A percentile compares a stretch with the other conserved stretches of the same genome.
phyloP scores from a whole-genome alignment of 2,797 vertebrate genomes.

The Acanthornis magna region DNA sequence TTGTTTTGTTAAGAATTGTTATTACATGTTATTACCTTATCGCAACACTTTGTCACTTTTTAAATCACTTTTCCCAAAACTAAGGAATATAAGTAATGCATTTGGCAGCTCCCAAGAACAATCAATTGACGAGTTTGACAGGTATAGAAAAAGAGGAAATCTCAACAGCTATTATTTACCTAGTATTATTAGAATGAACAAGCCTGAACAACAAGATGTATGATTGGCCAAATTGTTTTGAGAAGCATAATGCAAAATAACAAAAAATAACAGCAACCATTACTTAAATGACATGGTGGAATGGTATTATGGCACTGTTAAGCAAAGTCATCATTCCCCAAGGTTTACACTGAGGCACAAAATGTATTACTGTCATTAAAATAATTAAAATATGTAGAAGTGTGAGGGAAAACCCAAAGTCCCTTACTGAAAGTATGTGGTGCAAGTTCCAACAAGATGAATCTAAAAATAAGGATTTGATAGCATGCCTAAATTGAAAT shows the following conservation, averaged over 20 bases:
- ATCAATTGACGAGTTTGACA: background rate
- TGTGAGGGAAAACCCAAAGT: background rate
- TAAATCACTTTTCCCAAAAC: background rate
- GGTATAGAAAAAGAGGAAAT: background rate
- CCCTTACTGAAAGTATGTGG: background rate
- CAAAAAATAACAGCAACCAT: background rate
- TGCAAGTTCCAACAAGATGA: background rate
- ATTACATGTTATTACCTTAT: too few relatives aligned
- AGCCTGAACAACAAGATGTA: background rate
- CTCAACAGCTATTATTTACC: background rate
- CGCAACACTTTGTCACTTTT: background rate
- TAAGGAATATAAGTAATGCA: background rate
- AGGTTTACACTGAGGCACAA: background rate
- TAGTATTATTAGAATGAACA: background rate
- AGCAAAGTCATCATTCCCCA: background rate
- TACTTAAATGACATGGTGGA: background rate
- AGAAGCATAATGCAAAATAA: background rate
- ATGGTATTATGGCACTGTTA: background rate
- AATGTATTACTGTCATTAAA: background rate
- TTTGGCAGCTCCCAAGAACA: background rate
- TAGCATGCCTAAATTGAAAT: background rate
- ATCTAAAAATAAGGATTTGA: background rate
- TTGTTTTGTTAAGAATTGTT: background rate
- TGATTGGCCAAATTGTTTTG: background rate
- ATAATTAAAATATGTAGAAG: background rate